Evolutionary conservation across 30 jellyfish, hydroid and myxozoan species (phyloP), one percentile per base, ranked within the genome.

Genomic region (Turritopsis rubra): DNA sequence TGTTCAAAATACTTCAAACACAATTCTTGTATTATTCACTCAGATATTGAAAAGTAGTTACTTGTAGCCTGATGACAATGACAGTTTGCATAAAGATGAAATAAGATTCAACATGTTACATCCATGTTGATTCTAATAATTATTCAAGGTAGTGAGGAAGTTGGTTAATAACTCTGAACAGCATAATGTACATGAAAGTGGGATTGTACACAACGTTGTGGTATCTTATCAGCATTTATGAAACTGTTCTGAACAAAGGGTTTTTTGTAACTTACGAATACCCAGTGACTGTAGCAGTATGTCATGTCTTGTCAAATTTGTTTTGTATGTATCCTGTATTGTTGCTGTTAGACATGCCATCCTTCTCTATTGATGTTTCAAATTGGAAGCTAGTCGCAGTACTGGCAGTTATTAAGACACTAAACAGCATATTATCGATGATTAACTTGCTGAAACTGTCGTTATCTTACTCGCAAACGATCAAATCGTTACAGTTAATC

Each of bases 381-480:
- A 70, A 83, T 1, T 24, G 79, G 52, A 74, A 82, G 54, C 84
- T 84, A 78, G 79, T 81, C 54, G 27, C 78, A 54, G 52, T 85
- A 74, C 65, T 90, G 28, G 97, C 95, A 0, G 66, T 83, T 52
- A 89, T 92, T 20, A 90, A 90, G 75, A 73, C 86, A 54, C 79
- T 87, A 52, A 92, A 81, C 3, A 85, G 95, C 0, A 84, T 85
- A 9, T 80, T 92, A 21, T 86, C 97, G 18, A 92, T 83, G 71
- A 83, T 86, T 75, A 90, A 96, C 75, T 84, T 86, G 25, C 84
- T 94, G 92, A 83, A 86, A 71, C 71, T 91, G 30, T 88, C 97
- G 21, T 87, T 91, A 7, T 83, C 96, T 7, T 91, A 91, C 72
- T 91, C 97, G 1, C 97, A 91, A 22, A 91, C 97, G 29, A 89